Conservation (phyloP, 2,797 vertebrate species). For the Periophthalmus magnuspinnatus region DNA sequence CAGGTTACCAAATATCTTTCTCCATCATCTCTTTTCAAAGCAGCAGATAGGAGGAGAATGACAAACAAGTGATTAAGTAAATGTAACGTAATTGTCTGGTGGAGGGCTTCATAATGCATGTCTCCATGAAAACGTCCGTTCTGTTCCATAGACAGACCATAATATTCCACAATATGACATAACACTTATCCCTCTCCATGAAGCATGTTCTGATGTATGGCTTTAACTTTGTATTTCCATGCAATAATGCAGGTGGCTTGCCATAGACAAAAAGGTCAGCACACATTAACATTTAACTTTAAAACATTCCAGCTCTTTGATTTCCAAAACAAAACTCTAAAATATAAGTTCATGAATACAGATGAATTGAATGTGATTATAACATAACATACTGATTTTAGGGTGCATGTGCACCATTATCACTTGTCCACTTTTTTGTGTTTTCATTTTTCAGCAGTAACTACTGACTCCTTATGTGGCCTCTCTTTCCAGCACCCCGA, state of each 20-base stretch:
- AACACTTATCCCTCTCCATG: too few relatives aligned
- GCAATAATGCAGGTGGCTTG: too few relatives aligned
- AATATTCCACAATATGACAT: too few relatives aligned
- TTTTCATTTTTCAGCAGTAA: constrained; percentile 18
- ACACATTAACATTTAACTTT: too few relatives aligned
- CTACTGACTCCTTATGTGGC: constrained; percentile 48
- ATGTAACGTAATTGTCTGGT: not conserved
- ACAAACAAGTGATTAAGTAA: not conserved
- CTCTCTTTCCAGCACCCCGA: constrained; percentile 51
- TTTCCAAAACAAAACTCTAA: not conserved
- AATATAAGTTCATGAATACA: not conserved
- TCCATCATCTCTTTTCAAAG: not conserved
- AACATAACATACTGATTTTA: not conserved
- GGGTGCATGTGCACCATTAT: not conserved
- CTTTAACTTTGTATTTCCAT: too few relatives aligned
- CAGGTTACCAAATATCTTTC: not conserved
- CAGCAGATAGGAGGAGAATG: not conserved
- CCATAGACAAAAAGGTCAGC: too few relatives aligned
- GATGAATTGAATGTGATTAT: not conserved
- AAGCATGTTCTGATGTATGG: too few relatives aligned
- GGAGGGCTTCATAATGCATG: too few relatives aligned
- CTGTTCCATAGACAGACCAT: too few relatives aligned
- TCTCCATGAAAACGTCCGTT: too few relatives aligned
- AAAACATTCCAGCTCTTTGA: too few relatives aligned
- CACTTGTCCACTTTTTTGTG: constrained; percentile 1